phyloP scores from a whole-genome alignment of 92 coral and sea anemone genomes.

The Zoanthus solanderi region DNA sequence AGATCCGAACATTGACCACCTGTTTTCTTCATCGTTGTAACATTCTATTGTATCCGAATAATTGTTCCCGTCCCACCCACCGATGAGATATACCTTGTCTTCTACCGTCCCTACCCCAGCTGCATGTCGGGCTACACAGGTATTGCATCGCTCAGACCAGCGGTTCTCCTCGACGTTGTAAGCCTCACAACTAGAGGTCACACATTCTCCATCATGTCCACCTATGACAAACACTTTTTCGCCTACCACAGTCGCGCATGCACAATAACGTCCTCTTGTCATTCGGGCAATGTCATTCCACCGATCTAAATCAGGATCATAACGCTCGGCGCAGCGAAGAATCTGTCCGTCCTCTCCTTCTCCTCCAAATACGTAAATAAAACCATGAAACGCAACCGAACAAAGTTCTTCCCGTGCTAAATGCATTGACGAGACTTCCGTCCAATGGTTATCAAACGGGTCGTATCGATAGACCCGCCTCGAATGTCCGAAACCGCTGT shows the following conservation, averaged over 20 bases:
- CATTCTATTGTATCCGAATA: slow-evolving; percentile 70
- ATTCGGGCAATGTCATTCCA: slow-evolving; percentile 70
- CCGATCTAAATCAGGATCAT: slow-evolving; percentile 57
- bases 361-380: slow-evolving; percentile 83
- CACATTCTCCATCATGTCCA: slow-evolving; percentile 63
- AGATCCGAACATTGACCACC: slow-evolving; percentile 49
- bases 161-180: slow-evolving; percentile 60
- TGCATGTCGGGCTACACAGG: slow-evolving; percentile 74
- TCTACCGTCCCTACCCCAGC: slow-evolving; percentile 72
- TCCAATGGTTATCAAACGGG: slow-evolving; percentile 72
- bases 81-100: slow-evolving; percentile 68
- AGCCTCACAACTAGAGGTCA: slow-evolving; percentile 79
- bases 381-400: slow-evolving; percentile 59
- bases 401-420: slow-evolving; percentile 74
- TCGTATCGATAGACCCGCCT: slow-evolving; percentile 78
- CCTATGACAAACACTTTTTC: slow-evolving; percentile 74
- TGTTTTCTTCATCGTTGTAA: slow-evolving; percentile 64
- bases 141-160: slow-evolving; percentile 73
- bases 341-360: slow-evolving; percentile 55
- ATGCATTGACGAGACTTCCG: slow-evolving; percentile 69
- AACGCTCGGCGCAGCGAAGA: slow-evolving; percentile 62
- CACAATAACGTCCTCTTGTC: slow-evolving; percentile 66
- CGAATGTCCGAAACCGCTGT: slow-evolving; percentile 53
- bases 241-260: slow-evolving; percentile 62
- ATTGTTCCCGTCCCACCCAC: slow-evolving; percentile 69